Evolutionary conservation across 2,888 invertebrate genomes (phyloP).

Genomic region (Archips crataeganus): DNA sequence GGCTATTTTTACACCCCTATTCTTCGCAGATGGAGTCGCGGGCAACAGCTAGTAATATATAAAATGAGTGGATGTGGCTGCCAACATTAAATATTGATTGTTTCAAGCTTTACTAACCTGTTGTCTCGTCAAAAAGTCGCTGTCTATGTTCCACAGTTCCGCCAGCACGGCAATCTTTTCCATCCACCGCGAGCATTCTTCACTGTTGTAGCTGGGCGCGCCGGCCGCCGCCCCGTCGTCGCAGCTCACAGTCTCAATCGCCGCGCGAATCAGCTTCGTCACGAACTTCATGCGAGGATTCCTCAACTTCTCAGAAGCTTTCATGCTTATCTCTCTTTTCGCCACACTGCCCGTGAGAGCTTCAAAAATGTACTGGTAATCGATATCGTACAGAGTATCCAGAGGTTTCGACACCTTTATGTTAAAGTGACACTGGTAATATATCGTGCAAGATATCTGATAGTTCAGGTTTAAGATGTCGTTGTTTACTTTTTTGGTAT

Average conservation of each 20-base stretch:
- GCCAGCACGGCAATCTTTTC: constrained; percentile 89
- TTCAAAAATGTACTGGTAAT: constrained; percentile 86
- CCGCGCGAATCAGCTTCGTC: constrained; percentile 89
- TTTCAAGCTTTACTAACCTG: constrained; percentile 86
- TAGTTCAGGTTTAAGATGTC: constrained; percentile 92
- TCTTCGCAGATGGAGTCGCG: too few species aligned
- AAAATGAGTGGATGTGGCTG: too few species aligned
- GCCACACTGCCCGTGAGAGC: constrained; percentile 70
- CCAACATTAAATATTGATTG: too few species aligned
- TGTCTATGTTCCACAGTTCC: constrained; percentile 91
- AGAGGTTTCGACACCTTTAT: constrained; percentile 90
- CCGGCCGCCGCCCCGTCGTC: constrained; percentile 82
- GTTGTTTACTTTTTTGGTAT: constrained; percentile 90
- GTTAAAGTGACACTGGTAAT: constrained; percentile 92
- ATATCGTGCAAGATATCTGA: constrained; percentile 91
- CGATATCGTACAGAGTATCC: constrained; percentile 91
- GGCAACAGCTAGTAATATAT: too few species aligned
- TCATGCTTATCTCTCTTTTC: constrained; percentile 85
- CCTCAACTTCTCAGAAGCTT: constrained; percentile 89
- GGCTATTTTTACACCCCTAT: too few species aligned
- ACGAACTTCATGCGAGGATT: constrained; percentile 90
- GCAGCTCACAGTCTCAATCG: constrained; percentile 90
- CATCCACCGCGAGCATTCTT: constrained; percentile 88
- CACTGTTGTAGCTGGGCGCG: constrained; percentile 62
- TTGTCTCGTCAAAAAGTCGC: constrained; percentile 90